These are phyloP conservation scores for Tokudaia tokunoshimensis DNA, from an alignment of 2,797 vertebrate species.

Conservation along the genomic window DNA sequence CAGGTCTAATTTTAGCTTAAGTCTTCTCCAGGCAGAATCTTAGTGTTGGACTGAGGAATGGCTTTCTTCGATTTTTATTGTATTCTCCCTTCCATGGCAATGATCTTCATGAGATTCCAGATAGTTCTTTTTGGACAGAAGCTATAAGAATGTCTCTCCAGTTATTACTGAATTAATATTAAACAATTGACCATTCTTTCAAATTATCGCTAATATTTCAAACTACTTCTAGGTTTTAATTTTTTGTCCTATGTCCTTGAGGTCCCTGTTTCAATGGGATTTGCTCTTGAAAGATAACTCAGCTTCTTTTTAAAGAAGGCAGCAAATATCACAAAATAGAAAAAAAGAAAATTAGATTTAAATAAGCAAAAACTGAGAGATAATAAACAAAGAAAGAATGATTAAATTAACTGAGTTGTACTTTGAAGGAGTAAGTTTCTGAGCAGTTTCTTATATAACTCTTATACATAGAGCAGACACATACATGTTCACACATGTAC, in stretches of 20 bases:
- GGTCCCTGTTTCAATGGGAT: slow-evolving; percentile 63
- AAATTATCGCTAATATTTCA: slow-evolving; percentile 66
- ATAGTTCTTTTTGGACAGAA: slow-evolving; percentile 48
- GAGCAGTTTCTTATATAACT: neutral
- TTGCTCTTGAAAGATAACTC: slow-evolving; percentile 73
- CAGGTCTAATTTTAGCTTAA: slow-evolving; percentile 22
- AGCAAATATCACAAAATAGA: slow-evolving; percentile 62
- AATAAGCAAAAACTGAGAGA: slow-evolving; percentile 55
- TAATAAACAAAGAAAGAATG: slow-evolving; percentile 54
- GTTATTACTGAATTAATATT: slow-evolving; percentile 74
- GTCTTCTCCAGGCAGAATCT: neutral
- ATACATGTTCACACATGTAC: neutral
- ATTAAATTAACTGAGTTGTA: slow-evolving; percentile 74
- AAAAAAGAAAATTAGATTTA: slow-evolving; percentile 70
- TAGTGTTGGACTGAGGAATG: neutral
- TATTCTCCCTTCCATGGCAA: neutral
- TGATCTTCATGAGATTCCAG: slow-evolving; percentile 53
- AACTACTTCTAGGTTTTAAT: slow-evolving; percentile 66
- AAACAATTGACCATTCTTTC: slow-evolving; percentile 68
- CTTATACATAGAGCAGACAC: neutral
- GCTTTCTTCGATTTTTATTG: slow-evolving; percentile 36
- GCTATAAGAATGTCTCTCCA: slow-evolving; percentile 52
- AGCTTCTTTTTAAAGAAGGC: slow-evolving; percentile 64
- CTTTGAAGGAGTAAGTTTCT: slow-evolving; percentile 55
- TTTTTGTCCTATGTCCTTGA: slow-evolving; percentile 48